A percentile compares a stretch with the other conserved stretches of the same genome.
These are phyloP conservation scores for Philereme transversata DNA, from an alignment of 2,888 invertebrate species.

Conservation along the genomic window DNA sequence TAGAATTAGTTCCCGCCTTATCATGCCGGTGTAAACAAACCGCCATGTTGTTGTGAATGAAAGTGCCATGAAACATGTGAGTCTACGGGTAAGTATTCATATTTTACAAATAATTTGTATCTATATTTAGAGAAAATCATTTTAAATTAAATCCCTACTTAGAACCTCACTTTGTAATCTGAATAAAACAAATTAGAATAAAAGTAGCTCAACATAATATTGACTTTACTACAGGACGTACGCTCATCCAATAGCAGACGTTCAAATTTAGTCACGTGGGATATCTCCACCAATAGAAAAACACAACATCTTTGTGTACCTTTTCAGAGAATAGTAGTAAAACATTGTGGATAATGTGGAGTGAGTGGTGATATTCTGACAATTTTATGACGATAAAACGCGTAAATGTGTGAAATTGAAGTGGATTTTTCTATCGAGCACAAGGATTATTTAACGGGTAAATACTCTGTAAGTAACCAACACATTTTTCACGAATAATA, in stretches of 20 bases:
- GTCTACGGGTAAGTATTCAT: slow-evolving; percentile 48
- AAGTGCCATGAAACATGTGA: slow-evolving; percentile 58
- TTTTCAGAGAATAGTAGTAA: slow-evolving; percentile 80
- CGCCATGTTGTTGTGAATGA: slow-evolving; percentile 79
- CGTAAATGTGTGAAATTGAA: slow-evolving; percentile 87
- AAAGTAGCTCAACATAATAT: slow-evolving; percentile 48
- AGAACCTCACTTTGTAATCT: not conserved
- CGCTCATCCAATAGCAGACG: slow-evolving; percentile 68
- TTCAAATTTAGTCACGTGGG: slow-evolving; percentile 79
- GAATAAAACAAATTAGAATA: slow-evolving; percentile 6
- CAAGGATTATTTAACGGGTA: slow-evolving; percentile 86
- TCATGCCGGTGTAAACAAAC: slow-evolving; percentile 85
- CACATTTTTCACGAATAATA: slow-evolving; percentile 33
- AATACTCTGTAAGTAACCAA: slow-evolving; percentile 86
- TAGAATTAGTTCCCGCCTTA: slow-evolving; percentile 76
- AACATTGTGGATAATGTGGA: slow-evolving; percentile 81
- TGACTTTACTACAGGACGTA: slow-evolving; percentile 58
- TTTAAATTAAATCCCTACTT: not conserved
- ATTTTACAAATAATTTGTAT: slow-evolving; percentile 12
- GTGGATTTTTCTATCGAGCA: slow-evolving; percentile 87
- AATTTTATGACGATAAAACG: slow-evolving; percentile 77
- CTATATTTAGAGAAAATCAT: slow-evolving; percentile 1
- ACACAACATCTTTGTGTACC: slow-evolving; percentile 81
- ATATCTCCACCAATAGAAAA: slow-evolving; percentile 72
- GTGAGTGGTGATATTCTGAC: slow-evolving; percentile 83